Percentiles rank a stretch among this genome's conserved stretches.
Evolutionary conservation across 2,113 vertebrate species (phyloP).

Genomic region (Microcebus jonahi): DNA sequence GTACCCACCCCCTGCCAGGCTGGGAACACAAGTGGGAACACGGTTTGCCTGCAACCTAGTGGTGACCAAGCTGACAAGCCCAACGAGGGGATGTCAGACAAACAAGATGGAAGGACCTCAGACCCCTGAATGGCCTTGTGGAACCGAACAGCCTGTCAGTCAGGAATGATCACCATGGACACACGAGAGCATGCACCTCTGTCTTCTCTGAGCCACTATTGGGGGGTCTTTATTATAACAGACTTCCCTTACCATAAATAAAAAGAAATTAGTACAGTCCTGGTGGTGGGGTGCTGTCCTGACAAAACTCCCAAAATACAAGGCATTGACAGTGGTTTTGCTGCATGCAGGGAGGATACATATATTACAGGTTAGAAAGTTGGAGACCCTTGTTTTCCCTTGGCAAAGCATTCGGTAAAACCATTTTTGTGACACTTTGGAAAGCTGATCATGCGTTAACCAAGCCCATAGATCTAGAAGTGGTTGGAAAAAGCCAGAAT

Average conservation of each 20-base stretch:
- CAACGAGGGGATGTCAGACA: background rate
- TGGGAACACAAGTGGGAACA: background rate
- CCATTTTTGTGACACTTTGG: background rate
- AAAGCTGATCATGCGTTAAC: background rate
- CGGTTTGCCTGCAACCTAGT: fast-evolving
- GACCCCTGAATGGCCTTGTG: background rate
- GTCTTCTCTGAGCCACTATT: background rate
- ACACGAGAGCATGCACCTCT: background rate
- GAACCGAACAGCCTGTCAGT: background rate
- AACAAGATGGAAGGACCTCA: background rate
- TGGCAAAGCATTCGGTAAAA: background rate
- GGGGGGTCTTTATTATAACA: background rate
- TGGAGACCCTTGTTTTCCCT: background rate
- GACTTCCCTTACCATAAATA: background rate
- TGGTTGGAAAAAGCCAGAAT: background rate
- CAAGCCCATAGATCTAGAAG: background rate
- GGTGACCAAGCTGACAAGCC: background rate
- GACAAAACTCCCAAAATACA: background rate
- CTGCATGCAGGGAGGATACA: background rate
- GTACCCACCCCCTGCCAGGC: fast-evolving
- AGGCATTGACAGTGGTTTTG: background rate
- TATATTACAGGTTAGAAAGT: background rate
- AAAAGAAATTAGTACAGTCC: background rate
- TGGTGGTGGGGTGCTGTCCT: background rate
- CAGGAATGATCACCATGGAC: background rate